phyloP scores from a whole-genome alignment of 2,888 invertebrate species.

The Ormyrus thymus region DNA sequence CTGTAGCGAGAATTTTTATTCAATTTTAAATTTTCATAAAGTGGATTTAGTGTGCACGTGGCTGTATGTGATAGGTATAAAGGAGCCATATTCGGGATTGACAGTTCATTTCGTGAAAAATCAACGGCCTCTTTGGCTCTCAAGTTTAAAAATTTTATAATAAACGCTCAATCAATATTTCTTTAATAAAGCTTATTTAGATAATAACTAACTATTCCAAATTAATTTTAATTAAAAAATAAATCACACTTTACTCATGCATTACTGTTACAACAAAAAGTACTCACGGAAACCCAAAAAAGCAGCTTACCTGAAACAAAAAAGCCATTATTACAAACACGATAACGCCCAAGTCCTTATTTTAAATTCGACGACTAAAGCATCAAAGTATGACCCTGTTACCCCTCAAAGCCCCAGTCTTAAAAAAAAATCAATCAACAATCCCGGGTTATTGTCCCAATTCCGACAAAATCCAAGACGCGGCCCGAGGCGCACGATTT shows the following conservation, averaged over 20 bases:
- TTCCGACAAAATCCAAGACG: too few relatives aligned
- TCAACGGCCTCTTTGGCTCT: background rate
- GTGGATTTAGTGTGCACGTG: background rate
- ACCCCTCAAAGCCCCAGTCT: too few relatives aligned
- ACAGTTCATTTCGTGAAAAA: background rate
- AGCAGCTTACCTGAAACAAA: conserved; percentile 20
- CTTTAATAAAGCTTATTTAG: too few relatives aligned
- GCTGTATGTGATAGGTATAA: background rate
- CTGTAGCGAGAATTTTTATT: background rate
- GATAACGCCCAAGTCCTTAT: background rate
- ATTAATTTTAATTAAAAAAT: too few relatives aligned
- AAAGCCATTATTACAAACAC: background rate
- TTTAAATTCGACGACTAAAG: too few relatives aligned
- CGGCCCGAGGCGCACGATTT: conserved; percentile 8
- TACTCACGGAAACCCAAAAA: background rate
- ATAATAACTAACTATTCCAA: too few relatives aligned
- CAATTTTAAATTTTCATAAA: background rate
- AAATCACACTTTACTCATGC: too few relatives aligned
- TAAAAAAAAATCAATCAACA: too few relatives aligned
- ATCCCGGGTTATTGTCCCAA: background rate
- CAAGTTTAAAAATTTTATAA: too few relatives aligned
- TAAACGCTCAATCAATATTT: too few relatives aligned
- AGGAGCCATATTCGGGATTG: conserved; percentile 2
- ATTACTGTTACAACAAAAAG: background rate
- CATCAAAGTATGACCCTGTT: too few relatives aligned